These are phyloP conservation scores for Hippocampus abdominalis DNA, from an alignment of 2,113 vertebrate genomes.

Conservation along the genomic window DNA sequence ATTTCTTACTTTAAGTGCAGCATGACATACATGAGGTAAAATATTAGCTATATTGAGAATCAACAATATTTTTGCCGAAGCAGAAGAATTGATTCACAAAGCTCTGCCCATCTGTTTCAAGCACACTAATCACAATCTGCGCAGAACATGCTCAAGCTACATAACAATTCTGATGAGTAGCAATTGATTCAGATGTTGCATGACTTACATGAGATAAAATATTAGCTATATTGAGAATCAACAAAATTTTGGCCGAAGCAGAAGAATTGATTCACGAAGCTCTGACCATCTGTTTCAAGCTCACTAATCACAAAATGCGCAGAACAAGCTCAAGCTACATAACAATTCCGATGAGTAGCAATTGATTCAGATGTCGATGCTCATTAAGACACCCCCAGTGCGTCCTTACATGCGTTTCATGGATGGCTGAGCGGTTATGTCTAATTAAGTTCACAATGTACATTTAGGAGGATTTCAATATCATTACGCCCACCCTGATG, in stretches of 20 bases:
- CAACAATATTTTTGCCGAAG: neutral
- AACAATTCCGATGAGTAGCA: neutral
- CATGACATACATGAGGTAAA: too few relatives aligned
- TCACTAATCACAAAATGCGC: neutral
- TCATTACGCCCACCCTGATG: conserved; percentile 2
- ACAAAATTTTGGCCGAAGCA: neutral
- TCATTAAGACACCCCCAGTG: neutral
- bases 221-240: neutral
- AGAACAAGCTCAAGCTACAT: neutral
- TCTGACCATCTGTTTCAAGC: neutral
- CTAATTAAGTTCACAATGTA: conserved; percentile 8
- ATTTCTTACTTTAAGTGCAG: neutral
- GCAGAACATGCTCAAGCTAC: neutral
- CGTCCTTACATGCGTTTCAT: neutral
- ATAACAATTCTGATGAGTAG: neutral
- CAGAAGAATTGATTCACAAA: neutral
- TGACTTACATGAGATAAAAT: too few relatives aligned
- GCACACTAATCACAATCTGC: neutral
- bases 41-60: neutral
- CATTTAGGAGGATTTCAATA: neutral
- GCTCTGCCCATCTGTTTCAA: neutral
- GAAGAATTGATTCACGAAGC: neutral
- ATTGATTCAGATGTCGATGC: neutral
- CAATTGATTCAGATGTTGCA: neutral
- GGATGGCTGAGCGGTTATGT: conserved; percentile 9